Conservation (phyloP, 2,797 vertebrate species). For the Scolopax bukidnonensis region DNA sequence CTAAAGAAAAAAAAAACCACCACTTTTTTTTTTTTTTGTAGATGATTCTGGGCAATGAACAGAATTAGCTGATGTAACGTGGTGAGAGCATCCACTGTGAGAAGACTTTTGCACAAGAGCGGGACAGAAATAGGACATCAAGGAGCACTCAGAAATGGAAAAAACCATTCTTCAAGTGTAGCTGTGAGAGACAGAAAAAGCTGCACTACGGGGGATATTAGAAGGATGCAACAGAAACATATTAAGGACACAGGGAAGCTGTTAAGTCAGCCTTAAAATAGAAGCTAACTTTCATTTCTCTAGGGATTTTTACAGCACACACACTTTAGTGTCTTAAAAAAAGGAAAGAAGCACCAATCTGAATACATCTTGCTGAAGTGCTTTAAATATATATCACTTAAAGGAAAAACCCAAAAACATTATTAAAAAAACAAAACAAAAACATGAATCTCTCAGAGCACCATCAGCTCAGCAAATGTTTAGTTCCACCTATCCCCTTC, state of each 20-base stretch:
- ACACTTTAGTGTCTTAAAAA: not conserved
- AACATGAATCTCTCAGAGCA: not conserved
- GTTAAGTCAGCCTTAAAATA: not conserved
- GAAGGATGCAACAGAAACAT: not conserved
- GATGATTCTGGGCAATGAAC: not conserved
- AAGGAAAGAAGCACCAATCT: not conserved
- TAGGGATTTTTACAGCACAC: not conserved
- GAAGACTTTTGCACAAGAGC: not conserved
- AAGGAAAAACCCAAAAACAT: not conserved
- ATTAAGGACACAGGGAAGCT: not conserved
- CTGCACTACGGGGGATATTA: rapidly evolving
- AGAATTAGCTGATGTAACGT: not conserved
- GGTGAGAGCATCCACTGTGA: not conserved
- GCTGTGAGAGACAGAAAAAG: not conserved
- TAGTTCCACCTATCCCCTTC: not conserved
- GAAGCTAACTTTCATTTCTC: not conserved
- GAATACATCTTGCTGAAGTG: not conserved
- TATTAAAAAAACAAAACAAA: not conserved
- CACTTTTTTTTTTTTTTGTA: not conserved
- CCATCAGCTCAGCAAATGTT: not conserved
- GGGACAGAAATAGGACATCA: not conserved
- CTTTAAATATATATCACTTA: not conserved
- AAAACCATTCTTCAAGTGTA: not conserved
- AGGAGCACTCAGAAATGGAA: not conserved
- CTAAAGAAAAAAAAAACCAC: not conserved